Percentiles rank a stretch among this genome's conserved stretches.
Conservation (phyloP, 2,888 invertebrate species). For the Polietes domitor region DNA sequence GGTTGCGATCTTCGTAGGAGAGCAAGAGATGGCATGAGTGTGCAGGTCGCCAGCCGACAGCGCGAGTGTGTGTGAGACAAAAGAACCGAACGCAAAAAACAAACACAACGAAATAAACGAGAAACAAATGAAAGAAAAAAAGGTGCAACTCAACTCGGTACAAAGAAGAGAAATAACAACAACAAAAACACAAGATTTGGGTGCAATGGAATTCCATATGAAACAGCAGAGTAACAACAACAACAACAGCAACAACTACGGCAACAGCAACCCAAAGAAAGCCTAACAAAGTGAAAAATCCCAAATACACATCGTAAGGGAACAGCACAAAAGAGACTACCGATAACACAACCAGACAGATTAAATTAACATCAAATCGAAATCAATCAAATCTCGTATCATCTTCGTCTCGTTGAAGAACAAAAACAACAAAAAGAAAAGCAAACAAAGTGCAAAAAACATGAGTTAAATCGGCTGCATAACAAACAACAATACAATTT, state of each 20-base stretch:
- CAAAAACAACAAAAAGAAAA: neutral
- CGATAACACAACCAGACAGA: neutral
- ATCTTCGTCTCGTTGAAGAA: neutral
- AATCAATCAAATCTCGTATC: neutral
- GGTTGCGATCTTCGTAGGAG: slow-evolving; percentile 32
- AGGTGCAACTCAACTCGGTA: slow-evolving; percentile 42
- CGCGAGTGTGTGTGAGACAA: slow-evolving; percentile 42
- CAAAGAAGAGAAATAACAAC: neutral
- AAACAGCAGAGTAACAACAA: slow-evolving; percentile 49
- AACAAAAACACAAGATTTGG: slow-evolving; percentile 32
- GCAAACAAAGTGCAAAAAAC: neutral
- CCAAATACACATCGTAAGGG: neutral
- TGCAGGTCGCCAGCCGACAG: slow-evolving; percentile 16
- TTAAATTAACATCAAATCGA: neutral
- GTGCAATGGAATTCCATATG: slow-evolving; percentile 63
- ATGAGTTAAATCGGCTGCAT: neutral
- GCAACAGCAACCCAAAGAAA: slow-evolving; percentile 40
- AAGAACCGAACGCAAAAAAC: slow-evolving; percentile 47
- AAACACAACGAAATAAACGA: slow-evolving; percentile 20
- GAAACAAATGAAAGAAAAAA: slow-evolving; percentile 43
- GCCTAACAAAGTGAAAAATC: slow-evolving; percentile 26
- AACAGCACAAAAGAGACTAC: slow-evolving; percentile 30
- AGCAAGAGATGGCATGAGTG: slow-evolving; percentile 64
- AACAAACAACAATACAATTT: neutral
- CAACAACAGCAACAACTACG: slow-evolving; percentile 36